Percentiles rank a stretch among this genome's conserved stretches.
Conservation (phyloP, 2,888 invertebrate species). For the Sinodicranocentrus sp. region DNA sequence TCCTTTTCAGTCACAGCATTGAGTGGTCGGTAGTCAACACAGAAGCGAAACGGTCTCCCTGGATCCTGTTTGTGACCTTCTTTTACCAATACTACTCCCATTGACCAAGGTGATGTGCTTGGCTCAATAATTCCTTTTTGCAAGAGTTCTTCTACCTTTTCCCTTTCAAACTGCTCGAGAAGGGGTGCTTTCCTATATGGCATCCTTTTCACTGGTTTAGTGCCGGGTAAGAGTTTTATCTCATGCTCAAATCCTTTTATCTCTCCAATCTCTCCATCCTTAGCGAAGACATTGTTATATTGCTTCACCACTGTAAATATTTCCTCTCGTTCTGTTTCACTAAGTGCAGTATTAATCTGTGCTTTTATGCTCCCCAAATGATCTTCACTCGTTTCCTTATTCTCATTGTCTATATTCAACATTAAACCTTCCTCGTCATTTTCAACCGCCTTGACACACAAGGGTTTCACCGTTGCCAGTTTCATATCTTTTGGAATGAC, state of each 20-base stretch:
- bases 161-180: slow-evolving; percentile 54
- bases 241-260: slow-evolving; percentile 51
- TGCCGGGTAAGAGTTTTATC: slow-evolving; percentile 41
- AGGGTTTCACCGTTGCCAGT: neutral
- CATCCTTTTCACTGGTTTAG: slow-evolving; percentile 40
- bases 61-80: slow-evolving; percentile 40
- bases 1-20: slow-evolving; percentile 50
- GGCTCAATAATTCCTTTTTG: slow-evolving; percentile 44
- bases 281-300: slow-evolving; percentile 52
- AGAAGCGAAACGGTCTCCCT: neutral
- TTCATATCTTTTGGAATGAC: too few species aligned
- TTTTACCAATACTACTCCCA: slow-evolving; percentile 50
- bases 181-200: slow-evolving; percentile 59
- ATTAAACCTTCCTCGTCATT: too few species aligned
- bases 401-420: too few species aligned
- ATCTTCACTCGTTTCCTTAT: neutral
- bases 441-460: neutral
- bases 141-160: slow-evolving; percentile 57
- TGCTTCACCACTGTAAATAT: slow-evolving; percentile 13
- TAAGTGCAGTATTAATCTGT: neutral
- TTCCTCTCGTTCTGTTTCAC: neutral
- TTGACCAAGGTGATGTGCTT: slow-evolving; percentile 44
- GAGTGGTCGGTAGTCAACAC: slow-evolving; percentile 36
- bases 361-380: neutral
- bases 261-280: slow-evolving; percentile 54